phyloP scores from a whole-genome alignment of 2,888 invertebrate genomes.

The Penaeus monodon region DNA sequence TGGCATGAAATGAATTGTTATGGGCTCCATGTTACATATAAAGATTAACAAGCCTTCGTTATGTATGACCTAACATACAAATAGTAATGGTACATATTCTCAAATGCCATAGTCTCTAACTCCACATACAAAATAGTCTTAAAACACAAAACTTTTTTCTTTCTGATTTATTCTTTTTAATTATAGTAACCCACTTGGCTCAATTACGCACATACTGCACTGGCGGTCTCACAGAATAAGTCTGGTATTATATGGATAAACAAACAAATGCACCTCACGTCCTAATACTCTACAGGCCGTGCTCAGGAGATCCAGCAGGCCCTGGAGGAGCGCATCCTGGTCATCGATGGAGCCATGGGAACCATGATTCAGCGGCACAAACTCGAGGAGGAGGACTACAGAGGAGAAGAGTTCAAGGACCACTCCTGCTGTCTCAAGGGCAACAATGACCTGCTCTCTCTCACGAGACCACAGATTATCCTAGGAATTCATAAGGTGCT shows the following conservation, averaged over 20 bases:
- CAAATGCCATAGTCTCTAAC: no score
- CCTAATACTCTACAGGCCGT: constrained; percentile 25
- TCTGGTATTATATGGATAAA: no score
- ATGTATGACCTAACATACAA: background rate
- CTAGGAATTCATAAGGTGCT: constrained; percentile 72
- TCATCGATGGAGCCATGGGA: constrained; percentile 76
- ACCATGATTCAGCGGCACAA: constrained; percentile 74
- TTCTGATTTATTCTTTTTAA: no score
- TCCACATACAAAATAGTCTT: no score
- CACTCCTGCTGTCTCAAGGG: constrained; percentile 72
- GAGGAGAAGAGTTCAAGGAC: constrained; percentile 71
- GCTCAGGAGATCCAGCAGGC: constrained; percentile 52
- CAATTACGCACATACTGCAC: no score
- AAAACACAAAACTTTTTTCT: no score
- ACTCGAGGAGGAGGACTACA: constrained; percentile 73
- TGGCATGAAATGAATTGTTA: no score
- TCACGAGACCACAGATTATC: constrained; percentile 74
- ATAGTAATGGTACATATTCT: no score
- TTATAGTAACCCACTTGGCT: no score
- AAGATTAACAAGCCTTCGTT: background rate
- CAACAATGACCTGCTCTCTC: constrained; percentile 74
- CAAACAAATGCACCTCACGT: no score
- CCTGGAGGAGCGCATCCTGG: constrained; percentile 70
- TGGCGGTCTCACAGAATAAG: no score
- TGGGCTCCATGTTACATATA: no score